A percentile compares a stretch with the other conserved stretches of the same genome.
phyloP scores from a whole-genome alignment of 2,888 invertebrate genomes.

The Aspidapion aeneum region DNA sequence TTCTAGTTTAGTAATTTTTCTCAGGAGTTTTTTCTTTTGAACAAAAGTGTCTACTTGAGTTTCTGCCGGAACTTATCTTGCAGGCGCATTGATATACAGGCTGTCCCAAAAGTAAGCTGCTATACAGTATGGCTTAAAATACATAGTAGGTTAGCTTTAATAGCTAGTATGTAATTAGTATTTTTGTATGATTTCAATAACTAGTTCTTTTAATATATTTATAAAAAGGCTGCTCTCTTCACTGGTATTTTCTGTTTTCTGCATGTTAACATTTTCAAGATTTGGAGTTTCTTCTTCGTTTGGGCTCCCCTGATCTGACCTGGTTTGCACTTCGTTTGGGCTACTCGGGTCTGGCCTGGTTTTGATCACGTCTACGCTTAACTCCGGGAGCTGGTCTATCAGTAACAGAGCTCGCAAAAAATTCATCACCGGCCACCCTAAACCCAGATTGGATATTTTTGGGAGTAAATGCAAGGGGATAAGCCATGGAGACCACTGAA shows the following conservation, averaged over 20 bases:
- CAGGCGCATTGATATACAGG: too few species aligned
- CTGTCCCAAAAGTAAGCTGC: too few species aligned
- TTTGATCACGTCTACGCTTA: conserved; percentile 3
- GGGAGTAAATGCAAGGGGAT: not conserved
- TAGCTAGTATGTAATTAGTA: too few species aligned
- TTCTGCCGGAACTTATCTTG: too few species aligned
- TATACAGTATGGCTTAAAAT: too few species aligned
- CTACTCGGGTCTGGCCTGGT: not conserved
- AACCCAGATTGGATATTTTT: conserved; percentile 8
- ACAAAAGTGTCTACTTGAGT: too few species aligned
- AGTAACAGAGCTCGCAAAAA: not conserved
- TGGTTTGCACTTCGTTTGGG: not conserved
- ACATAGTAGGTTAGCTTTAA: too few species aligned
- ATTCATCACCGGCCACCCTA: conserved; percentile 5
- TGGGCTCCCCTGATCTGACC: not conserved
- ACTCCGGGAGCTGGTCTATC: conserved; percentile 7
- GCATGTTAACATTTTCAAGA: not conserved
- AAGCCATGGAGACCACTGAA: not conserved
- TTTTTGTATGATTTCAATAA: too few species aligned
- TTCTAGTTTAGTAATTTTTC: too few species aligned
- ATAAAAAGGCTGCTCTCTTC: conserved; percentile 5
- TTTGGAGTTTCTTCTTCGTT: not conserved
- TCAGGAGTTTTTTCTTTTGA: too few species aligned
- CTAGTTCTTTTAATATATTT: too few species aligned
- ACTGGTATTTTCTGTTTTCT: not conserved